Evolutionary conservation across 2,113 vertebrate species (phyloP), one percentile per base, ranked within the genome.

Genomic region (Bungarus multicinctus): DNA sequence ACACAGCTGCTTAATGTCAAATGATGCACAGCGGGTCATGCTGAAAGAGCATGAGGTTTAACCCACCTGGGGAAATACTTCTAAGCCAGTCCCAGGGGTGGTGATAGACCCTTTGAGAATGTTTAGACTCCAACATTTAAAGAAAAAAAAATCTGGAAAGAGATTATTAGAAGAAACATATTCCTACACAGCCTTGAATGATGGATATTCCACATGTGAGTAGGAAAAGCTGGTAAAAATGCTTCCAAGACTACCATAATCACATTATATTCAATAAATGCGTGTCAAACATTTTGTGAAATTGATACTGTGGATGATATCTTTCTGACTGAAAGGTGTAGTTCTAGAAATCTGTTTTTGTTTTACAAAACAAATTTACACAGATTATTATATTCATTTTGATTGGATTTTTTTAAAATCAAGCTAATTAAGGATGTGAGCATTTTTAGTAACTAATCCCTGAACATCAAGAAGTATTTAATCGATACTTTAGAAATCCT

Each of bases 1-100:
- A 34, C 89, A 1, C 90, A 93, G 96, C 95, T 96, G 95, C 20
- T 91, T 86, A 90, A 86, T 95, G 94, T 47, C 94, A 91, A 87
- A 0, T 18, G 89, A 93, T 91, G 85, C 89, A 74, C 25, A 90
- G 57, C 52, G 90, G 43, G 92, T 93, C 89, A 93, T 7, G 45
- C 45, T 64, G 54, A 54, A 91, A 89, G 87, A 81, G 64, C 92
- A 96, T 92, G 93, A 85, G 93, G 93, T 54, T 74, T 85, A n/a
- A 30, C 20, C 87, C 94, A 96, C 94, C 95, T 95, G 94, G 0
- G 0, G 95, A 85, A 94, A 0, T 1, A 93, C 92, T 91, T 91
- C 64, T 23, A 91, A 85, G 57, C 39, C 50, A 90, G 81, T 92
- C 88, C 88, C 93, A 74, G 50, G 74, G 55, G 22, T 94, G 47